These are phyloP conservation scores for Geococcyx californianus DNA, from an alignment of 2,113 vertebrate species.

Conservation along the genomic window DNA sequence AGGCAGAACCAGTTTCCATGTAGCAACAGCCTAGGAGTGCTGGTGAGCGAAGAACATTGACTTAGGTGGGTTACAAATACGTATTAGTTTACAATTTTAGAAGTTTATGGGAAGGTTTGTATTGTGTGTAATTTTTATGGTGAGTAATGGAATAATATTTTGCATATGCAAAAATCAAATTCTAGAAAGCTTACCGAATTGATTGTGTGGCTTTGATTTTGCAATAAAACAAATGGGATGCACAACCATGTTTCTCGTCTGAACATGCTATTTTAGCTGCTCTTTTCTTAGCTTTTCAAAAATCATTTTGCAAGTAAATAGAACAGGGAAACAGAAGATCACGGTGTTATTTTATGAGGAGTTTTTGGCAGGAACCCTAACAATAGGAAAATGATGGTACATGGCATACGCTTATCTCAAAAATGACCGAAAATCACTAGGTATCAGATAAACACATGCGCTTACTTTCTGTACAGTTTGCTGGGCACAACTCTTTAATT, in stretches of 20 bases:
- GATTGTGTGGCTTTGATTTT: background rate
- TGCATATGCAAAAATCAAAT: background rate
- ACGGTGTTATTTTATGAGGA: background rate
- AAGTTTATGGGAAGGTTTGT: background rate
- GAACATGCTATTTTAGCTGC: background rate
- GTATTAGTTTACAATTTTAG: background rate
- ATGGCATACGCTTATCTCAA: background rate
- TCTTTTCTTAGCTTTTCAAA: background rate
- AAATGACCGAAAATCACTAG: background rate
- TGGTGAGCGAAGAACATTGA: background rate
- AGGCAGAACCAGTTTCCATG: conserved; percentile 27
- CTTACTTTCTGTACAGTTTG: background rate
- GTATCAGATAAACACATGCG: background rate
- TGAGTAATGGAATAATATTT: background rate
- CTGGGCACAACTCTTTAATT: background rate
- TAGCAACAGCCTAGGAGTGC: background rate
- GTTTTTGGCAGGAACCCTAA: background rate
- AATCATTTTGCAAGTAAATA: background rate
- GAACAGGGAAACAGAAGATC: background rate
- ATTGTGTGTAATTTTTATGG: background rate
- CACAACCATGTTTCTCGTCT: background rate
- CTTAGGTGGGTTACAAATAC: background rate
- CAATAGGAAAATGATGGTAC: background rate
- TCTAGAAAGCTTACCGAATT: background rate
- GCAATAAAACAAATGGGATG: background rate